These are phyloP conservation scores for Procambarus clarkii DNA, from an alignment of 1,140 invertebrate genomes.

Conservation along the genomic window DNA sequence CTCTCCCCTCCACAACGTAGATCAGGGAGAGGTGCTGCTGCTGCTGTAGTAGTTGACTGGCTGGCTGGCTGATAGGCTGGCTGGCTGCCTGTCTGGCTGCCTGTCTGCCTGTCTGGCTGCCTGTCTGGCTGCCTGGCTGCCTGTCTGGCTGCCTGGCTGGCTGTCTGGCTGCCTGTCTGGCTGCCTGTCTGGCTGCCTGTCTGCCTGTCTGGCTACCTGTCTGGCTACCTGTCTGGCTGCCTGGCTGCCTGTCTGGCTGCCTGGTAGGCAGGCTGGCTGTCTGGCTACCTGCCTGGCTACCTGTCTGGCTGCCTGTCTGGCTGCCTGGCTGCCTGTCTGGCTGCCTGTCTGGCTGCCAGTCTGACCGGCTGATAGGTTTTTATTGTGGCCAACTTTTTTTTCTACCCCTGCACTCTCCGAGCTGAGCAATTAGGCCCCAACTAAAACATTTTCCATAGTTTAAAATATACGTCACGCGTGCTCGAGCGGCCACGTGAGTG, in stretches of 20 bases:
- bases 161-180: not conserved
- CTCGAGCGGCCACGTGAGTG: not conserved
- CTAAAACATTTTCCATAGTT: constrained; percentile 21
- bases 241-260: not conserved
- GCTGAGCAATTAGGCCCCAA: not conserved
- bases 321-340: not conserved
- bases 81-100: no score
- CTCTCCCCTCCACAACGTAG: not conserved
- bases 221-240: no score
- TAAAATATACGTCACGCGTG: constrained; percentile 3
- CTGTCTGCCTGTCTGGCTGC: no score
- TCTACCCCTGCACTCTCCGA: not conserved
- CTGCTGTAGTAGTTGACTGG: no score
- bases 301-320: not conserved
- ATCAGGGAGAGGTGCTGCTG: not conserved
- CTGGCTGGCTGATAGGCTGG: no score
- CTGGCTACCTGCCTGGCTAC: not conserved
- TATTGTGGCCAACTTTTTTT: not conserved
- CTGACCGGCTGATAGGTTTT: not conserved
- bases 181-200: no score
- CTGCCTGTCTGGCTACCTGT: no score
- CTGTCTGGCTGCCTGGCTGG: no score
- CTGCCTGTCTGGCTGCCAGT: not conserved
- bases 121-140: no score
- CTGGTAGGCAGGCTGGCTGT: no score